Evolutionary conservation across 2,888 invertebrate genomes (phyloP).

Genomic region (Agonopterix arenella): DNA sequence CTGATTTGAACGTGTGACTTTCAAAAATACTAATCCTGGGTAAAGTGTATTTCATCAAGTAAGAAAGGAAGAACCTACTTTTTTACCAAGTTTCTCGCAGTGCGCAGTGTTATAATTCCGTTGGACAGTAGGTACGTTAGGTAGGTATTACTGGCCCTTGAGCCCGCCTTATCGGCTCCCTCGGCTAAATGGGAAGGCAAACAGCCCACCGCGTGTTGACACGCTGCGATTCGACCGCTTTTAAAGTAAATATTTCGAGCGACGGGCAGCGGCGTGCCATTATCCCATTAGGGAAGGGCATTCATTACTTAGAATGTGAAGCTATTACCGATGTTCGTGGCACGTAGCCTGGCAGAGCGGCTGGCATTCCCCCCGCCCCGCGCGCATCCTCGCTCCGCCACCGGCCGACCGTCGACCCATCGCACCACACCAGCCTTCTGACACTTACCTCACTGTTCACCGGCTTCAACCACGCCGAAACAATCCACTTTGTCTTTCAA

Average conservation of each 20-base stretch:
- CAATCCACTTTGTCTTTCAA: conserved; percentile 67
- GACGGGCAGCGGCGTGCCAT: conserved; percentile 44
- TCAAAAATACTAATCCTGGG: too few species aligned
- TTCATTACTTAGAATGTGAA: conserved; percentile 61
- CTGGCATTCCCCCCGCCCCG: conserved; percentile 10
- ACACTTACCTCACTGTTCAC: conserved; percentile 48
- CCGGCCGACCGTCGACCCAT: conserved; percentile 20
- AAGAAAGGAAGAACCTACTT: too few species aligned
- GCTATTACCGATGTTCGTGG: conserved; percentile 45
- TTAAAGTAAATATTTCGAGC: conserved; percentile 63
- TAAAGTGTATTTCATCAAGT: too few species aligned
- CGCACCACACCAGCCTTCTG: conserved; percentile 13
- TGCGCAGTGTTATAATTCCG: too few species aligned
- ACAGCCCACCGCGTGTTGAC: conserved; percentile 61
- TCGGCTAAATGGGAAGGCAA: conserved; percentile 59
- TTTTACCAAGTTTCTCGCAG: too few species aligned
- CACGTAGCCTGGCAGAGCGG: conserved; percentile 14
- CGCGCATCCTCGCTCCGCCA: conserved; percentile 15
- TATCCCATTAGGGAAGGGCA: conserved; percentile 70
- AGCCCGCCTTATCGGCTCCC: conserved; percentile 46
- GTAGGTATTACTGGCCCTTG: conserved; percentile 11
- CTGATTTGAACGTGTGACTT: too few species aligned
- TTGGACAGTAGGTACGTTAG: conserved; percentile 7
- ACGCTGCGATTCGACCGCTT: conserved; percentile 59
- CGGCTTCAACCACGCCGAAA: conserved; percentile 41